Base-by-base conservation (phyloP, 1,140 invertebrate species). In the Sinella curviseta region DNA sequence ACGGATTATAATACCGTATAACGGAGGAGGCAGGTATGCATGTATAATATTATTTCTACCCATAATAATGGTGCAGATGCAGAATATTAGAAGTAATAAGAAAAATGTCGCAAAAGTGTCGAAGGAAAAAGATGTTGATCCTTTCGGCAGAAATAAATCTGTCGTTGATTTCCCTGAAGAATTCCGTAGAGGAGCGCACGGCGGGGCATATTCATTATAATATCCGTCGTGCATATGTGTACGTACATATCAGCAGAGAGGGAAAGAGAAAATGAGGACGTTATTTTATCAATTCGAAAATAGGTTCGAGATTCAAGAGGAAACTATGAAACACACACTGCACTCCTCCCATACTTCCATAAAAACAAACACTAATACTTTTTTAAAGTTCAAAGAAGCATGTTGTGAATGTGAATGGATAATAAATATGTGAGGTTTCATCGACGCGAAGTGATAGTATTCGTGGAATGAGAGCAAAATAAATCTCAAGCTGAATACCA, bases 121-220 rank as follows among this genome's bases (percentile, higher is more conserved):
- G 57, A n/a, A 26, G 57, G 24, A 65, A 65, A 65, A 65, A 26
- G 16, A n/a, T 65, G 57, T 26, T 65, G 57, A 70, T 70, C 65
- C 30, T 70, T 70, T 70, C 30, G 31, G 30, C 26, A 33, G 65
- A 33, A 70, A 70, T 70, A 70, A 70, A 70, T 70, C 65, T 70
- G 65, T 70, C 65, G 24, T 14, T 31, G 65, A 70, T 70, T 70
- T 70, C 65, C 65, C 65, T 2, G 31, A 4, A 70, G 65, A 70
- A 33, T 70, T 70, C 12, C 57, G 17, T 8, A 48, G 39, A 8
- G 39, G 4, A 48, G 39, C 4, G 4, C 39, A 8, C 17, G 39
- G 17, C 39, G 17, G 4, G 17, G 39, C 4, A 48, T 48, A 17
- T 48, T 48, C n/a, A n/a, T n/a, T n/a, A n/a, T n/a, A n/a, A n/a